These are phyloP conservation scores for Natator depressus DNA, from an alignment of 2,113 vertebrate genomes.

Conservation along the genomic window DNA sequence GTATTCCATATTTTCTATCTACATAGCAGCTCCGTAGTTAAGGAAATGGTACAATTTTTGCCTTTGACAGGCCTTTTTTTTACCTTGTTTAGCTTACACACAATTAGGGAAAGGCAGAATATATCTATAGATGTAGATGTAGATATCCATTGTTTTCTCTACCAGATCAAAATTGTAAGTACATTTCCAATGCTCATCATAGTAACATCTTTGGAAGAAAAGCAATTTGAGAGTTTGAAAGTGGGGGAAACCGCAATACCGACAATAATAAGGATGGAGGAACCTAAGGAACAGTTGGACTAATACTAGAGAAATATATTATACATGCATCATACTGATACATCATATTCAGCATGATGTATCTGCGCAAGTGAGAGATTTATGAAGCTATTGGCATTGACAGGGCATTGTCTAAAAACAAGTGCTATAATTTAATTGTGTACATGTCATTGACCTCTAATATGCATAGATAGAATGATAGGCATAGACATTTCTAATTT, in stretches of 20 bases:
- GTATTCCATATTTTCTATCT: neutral
- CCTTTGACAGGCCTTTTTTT: neutral
- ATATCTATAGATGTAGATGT: neutral
- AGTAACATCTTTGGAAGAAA: constrained; percentile 1
- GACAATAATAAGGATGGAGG: constrained; percentile 19
- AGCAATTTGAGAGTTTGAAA: neutral
- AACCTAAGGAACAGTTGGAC: constrained; percentile 34
- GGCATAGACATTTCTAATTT: neutral
- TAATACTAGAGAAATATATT: constrained; percentile 29
- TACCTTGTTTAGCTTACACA: neutral
- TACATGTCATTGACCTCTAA: neutral
- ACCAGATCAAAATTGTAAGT: neutral
- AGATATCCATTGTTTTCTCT: neutral
- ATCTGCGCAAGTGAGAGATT: neutral
- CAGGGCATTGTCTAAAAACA: neutral
- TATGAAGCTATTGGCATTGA: neutral
- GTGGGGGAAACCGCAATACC: neutral
- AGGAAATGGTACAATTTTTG: neutral
- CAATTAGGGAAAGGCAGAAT: constrained; percentile 5
- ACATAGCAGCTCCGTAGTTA: no score
- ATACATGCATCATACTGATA: constrained; percentile 13
- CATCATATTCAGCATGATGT: constrained; percentile 37
- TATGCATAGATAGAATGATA: neutral
- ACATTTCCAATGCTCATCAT: neutral
- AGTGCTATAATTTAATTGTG: constrained; percentile 28